A percentile compares a stretch with the other conserved stretches of the same genome.
Conservation (phyloP, 2,888 invertebrate species). For the Oscheius sp. region DNA sequence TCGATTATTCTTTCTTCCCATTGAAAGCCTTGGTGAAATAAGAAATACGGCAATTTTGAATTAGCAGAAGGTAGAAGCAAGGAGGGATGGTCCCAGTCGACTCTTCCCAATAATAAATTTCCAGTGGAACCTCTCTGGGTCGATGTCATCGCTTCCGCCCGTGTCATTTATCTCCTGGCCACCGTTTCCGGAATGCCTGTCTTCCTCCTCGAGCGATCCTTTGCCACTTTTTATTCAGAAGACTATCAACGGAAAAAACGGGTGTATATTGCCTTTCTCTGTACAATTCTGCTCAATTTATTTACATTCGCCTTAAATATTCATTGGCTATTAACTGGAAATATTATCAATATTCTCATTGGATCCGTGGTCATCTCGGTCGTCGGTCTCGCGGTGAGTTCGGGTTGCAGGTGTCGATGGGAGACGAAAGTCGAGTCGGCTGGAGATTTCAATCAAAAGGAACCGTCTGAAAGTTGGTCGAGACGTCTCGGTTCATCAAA, state of each 20-base stretch:
- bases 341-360: neutral
- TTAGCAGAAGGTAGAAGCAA: too few species aligned
- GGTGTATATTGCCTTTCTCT: constrained; percentile 8
- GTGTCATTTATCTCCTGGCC: constrained; percentile 14
- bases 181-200: constrained; percentile 21
- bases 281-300: constrained; percentile 23
- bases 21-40: too few species aligned
- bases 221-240: constrained; percentile 11
- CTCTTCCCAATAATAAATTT: neutral
- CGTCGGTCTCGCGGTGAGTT: constrained; percentile 14
- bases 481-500: too few species aligned
- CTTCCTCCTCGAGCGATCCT: constrained; percentile 16
- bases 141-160: constrained; percentile 5
- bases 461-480: too few species aligned
- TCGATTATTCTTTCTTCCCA: neutral
- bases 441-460: too few species aligned
- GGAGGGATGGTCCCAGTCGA: neutral
- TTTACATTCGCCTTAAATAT: constrained; percentile 13
- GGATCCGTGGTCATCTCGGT: constrained; percentile 3
- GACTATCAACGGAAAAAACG: constrained; percentile 13
- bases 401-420: too few species aligned
- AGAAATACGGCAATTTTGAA: too few species aligned
- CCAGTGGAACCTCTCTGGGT: constrained; percentile 14
- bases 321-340: constrained; percentile 9
- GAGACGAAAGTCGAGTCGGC: too few species aligned